Conservation (phyloP, 1,140 invertebrate genomes). For the Camponotus vicinus region DNA sequence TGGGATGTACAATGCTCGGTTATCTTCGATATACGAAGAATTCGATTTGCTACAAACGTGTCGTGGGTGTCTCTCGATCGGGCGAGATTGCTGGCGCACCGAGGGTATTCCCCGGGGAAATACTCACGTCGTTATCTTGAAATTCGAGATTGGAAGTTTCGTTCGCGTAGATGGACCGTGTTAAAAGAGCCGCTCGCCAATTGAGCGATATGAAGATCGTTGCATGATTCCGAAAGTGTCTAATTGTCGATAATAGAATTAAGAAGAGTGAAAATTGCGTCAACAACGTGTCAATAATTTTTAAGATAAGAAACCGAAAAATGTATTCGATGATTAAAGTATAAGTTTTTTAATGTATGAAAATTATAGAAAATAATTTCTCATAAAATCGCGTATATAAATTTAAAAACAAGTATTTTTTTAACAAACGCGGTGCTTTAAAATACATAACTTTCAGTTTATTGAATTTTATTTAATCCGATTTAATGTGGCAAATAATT, state of each 20-base stretch:
- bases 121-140: constrained; percentile 68
- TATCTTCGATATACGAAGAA: constrained; percentile 25
- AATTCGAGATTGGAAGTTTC: constrained; percentile 62
- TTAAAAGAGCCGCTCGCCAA: constrained; percentile 27
- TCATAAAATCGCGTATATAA: neutral
- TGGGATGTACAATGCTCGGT: constrained; percentile 1
- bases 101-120: constrained; percentile 56
- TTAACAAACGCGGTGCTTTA: neutral
- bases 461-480: neutral
- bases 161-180: constrained; percentile 38
- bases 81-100: constrained; percentile 60
- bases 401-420: neutral
- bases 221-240: neutral
- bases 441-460: neutral
- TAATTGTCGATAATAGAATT: neutral
- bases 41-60: constrained; percentile 58
- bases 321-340: no score
- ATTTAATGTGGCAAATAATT: neutral
- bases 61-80: constrained; percentile 61
- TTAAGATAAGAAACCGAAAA: neutral
- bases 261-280: neutral
- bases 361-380: neutral
- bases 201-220: constrained; percentile 17
- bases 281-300: neutral
- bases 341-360: neutral